Conservation (phyloP, 2,113 vertebrate genomes). For the Phyllopteryx taeniolatus region DNA sequence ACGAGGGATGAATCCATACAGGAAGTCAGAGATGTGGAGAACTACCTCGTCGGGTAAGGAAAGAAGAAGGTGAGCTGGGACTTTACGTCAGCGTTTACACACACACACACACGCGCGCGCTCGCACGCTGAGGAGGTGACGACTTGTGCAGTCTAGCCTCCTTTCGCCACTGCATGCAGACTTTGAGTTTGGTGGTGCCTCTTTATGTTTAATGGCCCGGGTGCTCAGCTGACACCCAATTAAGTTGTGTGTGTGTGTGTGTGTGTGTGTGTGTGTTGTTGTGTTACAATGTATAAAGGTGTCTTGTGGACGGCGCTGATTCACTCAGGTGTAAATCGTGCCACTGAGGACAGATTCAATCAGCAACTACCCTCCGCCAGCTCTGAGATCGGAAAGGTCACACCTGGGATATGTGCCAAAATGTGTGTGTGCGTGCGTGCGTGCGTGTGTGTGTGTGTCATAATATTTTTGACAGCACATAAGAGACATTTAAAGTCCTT, state of each 20-base stretch:
- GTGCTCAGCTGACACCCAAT: constrained; percentile 66
- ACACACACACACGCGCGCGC: background rate
- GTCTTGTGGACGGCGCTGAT: constrained; percentile 55
- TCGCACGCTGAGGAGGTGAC: constrained; percentile 9
- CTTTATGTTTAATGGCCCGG: constrained; percentile 62
- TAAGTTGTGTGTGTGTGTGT: constrained; percentile 50
- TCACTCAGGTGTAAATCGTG: constrained; percentile 70
- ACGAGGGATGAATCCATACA: constrained; percentile 56
- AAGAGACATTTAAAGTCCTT: constrained; percentile 22
- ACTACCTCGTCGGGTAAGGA: constrained; percentile 75
- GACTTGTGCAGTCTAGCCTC: background rate
- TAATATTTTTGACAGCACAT: constrained; percentile 26
- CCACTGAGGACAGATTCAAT: constrained; percentile 72
- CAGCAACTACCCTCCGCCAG: constrained; percentile 60
- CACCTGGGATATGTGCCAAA: constrained; percentile 20
- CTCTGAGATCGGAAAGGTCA: constrained; percentile 64
- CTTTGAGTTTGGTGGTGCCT: constrained; percentile 38
- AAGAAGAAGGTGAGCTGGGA: background rate
- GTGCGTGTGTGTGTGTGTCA: constrained; percentile 5
- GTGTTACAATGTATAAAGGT: background rate
- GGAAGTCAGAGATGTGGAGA: constrained; percentile 80
- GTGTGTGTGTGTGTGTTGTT: constrained; percentile 26
- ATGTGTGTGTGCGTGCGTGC: constrained; percentile 7
- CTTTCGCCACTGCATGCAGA: constrained; percentile 27
- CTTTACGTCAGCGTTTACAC: constrained; percentile 70